These are phyloP conservation scores for Cynopterus sphinx DNA, from an alignment of 2,797 vertebrate species.

Conservation along the genomic window DNA sequence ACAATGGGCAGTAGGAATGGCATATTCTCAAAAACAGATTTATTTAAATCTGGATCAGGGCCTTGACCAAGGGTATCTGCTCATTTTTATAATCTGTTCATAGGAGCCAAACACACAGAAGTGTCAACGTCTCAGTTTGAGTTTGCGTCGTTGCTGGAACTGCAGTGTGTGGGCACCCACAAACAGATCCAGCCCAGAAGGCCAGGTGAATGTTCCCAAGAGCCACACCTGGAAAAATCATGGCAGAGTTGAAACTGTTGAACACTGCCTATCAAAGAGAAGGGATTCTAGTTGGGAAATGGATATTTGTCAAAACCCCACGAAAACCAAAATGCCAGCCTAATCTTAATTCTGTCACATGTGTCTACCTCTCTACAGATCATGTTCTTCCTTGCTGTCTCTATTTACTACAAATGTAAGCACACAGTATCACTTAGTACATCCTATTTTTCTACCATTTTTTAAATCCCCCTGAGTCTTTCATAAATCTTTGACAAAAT, in stretches of 20 bases:
- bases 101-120: no score
- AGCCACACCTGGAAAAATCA: not conserved
- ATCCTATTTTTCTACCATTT: not conserved
- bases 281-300: not conserved
- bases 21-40: not conserved
- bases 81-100: not conserved
- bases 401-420: not conserved
- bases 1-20: not conserved
- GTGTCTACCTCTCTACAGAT: not conserved
- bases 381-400: not conserved
- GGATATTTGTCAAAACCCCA: not conserved
- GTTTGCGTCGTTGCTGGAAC: not conserved
- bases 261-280: not conserved
- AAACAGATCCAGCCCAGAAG: not conserved
- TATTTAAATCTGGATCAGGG: not conserved
- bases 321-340: not conserved
- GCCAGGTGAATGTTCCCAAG: not conserved
- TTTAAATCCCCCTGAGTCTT: not conserved
- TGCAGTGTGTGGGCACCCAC: no score
- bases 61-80: not conserved
- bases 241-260: not conserved
- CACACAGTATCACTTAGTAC: not conserved
- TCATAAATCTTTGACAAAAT: not conserved
- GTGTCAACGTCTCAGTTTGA: not conserved
- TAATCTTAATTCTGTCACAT: not conserved